Conservation (phyloP, 1,140 invertebrate genomes). For the Brachionus calyciflorus region DNA sequence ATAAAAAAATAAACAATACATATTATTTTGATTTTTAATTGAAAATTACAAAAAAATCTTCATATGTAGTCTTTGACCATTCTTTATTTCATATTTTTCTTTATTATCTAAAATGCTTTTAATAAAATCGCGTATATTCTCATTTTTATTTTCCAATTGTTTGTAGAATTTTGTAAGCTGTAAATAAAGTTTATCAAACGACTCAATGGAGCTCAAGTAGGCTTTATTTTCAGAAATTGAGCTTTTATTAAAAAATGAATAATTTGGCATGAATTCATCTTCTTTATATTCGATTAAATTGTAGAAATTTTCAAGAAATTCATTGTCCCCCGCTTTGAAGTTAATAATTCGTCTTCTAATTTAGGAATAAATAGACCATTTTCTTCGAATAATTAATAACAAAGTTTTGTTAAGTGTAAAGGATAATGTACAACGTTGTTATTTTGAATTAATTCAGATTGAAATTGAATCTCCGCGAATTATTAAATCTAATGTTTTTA, state of each 20-base stretch:
- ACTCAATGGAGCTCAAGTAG: background rate
- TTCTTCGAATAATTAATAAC: conserved; percentile 8
- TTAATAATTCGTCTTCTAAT: conserved; percentile 1
- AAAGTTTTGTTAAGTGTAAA: background rate
- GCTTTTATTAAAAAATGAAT: conserved; percentile 9
- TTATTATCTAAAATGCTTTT: background rate
- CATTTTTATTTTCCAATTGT: background rate
- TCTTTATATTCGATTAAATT: background rate
- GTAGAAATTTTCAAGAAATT: conserved; percentile 4
- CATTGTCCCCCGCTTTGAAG: background rate
- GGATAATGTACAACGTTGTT: conserved; percentile 23
- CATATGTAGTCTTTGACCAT: background rate
- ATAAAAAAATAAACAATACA: no score
- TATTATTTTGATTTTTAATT: no score
- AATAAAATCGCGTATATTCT: background rate
- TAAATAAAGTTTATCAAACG: background rate
- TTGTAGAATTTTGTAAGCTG: background rate
- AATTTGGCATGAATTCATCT: background rate
- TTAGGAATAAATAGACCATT: background rate
- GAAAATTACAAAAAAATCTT: no score
- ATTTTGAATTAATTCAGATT: conserved; percentile 4
- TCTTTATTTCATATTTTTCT: background rate
- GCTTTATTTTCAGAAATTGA: background rate
- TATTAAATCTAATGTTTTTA: conserved; percentile 8
- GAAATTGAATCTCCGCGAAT: background rate